These are phyloP conservation scores for Lasius platythorax DNA, from an alignment of 2,888 invertebrate species.

Conservation along the genomic window DNA sequence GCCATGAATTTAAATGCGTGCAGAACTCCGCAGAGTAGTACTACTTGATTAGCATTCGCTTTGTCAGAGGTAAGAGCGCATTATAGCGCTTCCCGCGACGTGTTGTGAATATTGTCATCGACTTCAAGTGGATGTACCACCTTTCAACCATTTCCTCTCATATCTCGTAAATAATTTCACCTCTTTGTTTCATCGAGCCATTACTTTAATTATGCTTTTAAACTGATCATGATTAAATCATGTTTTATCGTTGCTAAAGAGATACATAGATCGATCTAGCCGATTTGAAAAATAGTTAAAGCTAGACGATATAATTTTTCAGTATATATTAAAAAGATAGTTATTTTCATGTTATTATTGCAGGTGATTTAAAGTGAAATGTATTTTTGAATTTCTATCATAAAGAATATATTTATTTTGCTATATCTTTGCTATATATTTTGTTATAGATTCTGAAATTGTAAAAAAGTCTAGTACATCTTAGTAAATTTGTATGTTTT, in stretches of 20 bases:
- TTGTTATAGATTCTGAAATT: constrained; percentile 9
- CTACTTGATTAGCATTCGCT: constrained; percentile 57
- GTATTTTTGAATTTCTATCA: background rate
- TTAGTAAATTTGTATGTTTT: constrained; percentile 21
- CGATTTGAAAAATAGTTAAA: background rate
- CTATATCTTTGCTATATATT: background rate
- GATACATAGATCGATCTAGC: background rate
- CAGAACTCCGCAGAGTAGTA: constrained; percentile 41
- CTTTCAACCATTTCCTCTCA: constrained; percentile 14
- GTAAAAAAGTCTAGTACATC: background rate
- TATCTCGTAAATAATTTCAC: constrained; percentile 19
- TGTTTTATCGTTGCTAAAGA: background rate
- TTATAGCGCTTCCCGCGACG: constrained; percentile 51
- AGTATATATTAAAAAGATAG: background rate
- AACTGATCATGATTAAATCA: constrained; percentile 8
- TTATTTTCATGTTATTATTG: background rate
- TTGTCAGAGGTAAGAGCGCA: constrained; percentile 54
- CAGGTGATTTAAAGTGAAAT: background rate
- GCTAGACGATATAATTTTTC: background rate
- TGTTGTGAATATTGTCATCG: constrained; percentile 53
- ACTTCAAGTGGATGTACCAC: constrained; percentile 49
- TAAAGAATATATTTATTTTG: background rate
- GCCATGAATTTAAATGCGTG: constrained; percentile 53
- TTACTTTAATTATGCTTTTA: background rate
- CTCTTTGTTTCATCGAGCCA: background rate